Evolutionary conservation across 2,888 invertebrate species (phyloP).

Genomic region (Spodoptera picta): DNA sequence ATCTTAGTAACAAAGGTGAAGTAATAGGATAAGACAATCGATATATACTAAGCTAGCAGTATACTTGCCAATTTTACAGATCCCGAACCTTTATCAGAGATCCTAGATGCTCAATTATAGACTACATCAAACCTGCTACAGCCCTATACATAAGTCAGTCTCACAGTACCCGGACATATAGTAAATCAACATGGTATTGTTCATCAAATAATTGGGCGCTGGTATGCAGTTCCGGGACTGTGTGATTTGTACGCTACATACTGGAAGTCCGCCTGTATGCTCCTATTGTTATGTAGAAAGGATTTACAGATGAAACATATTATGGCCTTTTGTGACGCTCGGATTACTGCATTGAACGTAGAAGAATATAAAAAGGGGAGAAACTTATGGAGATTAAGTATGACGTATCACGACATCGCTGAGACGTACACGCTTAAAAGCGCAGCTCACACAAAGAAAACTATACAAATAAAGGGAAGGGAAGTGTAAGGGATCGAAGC

Average conservation of each 20-base stretch:
- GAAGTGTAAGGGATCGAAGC: slow-evolving; percentile 28
- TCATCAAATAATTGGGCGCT: slow-evolving; percentile 60
- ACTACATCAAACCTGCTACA: slow-evolving; percentile 25
- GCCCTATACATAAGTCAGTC: slow-evolving; percentile 45
- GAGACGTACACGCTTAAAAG: slow-evolving; percentile 33
- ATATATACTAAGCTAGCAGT: slow-evolving; percentile 10
- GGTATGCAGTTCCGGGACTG: slow-evolving; percentile 55
- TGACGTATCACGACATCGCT: slow-evolving; percentile 43
- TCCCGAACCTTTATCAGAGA: slow-evolving; percentile 9
- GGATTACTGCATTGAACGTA: slow-evolving; percentile 36
- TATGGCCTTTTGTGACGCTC: slow-evolving; percentile 37
- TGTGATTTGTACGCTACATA: slow-evolving; percentile 43
- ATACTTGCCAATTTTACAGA: slow-evolving; percentile 14
- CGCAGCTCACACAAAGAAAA: slow-evolving; percentile 43
- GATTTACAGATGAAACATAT: slow-evolving; percentile 40
- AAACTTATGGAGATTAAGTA: slow-evolving; percentile 51
- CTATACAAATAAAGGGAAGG: slow-evolving; percentile 50
- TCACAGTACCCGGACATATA: slow-evolving; percentile 34
- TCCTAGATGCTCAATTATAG: slow-evolving; percentile 11
- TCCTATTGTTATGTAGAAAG: slow-evolving; percentile 33
- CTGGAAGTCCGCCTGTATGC: slow-evolving; percentile 40
- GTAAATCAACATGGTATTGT: slow-evolving; percentile 60
- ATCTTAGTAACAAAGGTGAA: slow-evolving; percentile 38
- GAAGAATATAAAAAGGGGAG: slow-evolving; percentile 35
- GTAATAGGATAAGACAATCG: slow-evolving; percentile 34